Evolutionary conservation across 2,797 vertebrate species (phyloP).

Genomic region (Hippoglossus hippoglossus): DNA sequence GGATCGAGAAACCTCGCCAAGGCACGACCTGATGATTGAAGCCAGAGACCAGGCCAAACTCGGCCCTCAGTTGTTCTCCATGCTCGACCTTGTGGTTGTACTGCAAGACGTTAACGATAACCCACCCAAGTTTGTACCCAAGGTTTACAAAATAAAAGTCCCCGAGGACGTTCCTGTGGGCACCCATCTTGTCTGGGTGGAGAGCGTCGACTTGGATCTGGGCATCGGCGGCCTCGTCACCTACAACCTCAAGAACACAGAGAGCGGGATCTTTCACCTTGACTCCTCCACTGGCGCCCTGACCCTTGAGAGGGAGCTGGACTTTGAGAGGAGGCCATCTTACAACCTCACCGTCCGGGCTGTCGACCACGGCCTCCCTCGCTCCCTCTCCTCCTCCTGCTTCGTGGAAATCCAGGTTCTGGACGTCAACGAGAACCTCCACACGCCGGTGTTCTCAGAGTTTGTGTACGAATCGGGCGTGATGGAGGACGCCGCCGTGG

Average conservation of each 20-base stretch:
- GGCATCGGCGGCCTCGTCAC: slow-evolving; percentile 88
- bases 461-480: slow-evolving; percentile 90
- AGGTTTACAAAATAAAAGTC: slow-evolving; percentile 87
- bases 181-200: slow-evolving; percentile 90
- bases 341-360: slow-evolving; percentile 94
- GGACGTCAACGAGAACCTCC: slow-evolving; percentile 96
- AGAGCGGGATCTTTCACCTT: slow-evolving; percentile 87
- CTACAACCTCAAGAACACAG: slow-evolving; percentile 89
- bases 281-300: slow-evolving; percentile 89
- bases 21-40: slow-evolving; percentile 88
- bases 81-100: slow-evolving; percentile 85
- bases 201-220: slow-evolving; percentile 90
- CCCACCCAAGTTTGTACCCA: slow-evolving; percentile 89
- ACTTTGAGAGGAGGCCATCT: slow-evolving; percentile 89
- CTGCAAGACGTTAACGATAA: slow-evolving; percentile 95
- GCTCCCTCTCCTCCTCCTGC: slow-evolving; percentile 91
- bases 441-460: slow-evolving; percentile 88
- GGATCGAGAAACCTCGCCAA: slow-evolving; percentile 89
- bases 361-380: slow-evolving; percentile 90
- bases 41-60: slow-evolving; percentile 90
- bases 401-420: slow-evolving; percentile 90
- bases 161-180: slow-evolving; percentile 92
- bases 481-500: slow-evolving; percentile 88
- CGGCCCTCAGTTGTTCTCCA: slow-evolving; percentile 87
- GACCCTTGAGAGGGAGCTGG: slow-evolving; percentile 90